phyloP scores from a whole-genome alignment of 2,797 vertebrate genomes.

The Pygocentrus nattereri region DNA sequence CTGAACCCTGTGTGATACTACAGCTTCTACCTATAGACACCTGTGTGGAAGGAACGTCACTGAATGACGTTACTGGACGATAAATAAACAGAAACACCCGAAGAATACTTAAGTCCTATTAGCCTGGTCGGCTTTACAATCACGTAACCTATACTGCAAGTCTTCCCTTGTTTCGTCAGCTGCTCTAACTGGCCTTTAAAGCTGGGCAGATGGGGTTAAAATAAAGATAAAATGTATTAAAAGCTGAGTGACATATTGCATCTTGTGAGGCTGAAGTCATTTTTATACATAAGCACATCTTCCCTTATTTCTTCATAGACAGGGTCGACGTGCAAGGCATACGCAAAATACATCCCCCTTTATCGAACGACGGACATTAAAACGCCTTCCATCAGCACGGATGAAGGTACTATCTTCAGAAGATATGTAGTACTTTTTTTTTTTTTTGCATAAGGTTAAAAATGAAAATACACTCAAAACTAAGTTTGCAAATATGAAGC shows the following conservation, averaged over 20 bases:
- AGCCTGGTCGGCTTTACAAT: conserved; percentile 50
- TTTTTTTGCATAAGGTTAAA: conserved; percentile 64
- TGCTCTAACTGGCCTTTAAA: background rate
- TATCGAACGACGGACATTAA: conserved; percentile 40
- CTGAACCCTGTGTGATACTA: conserved; percentile 59
- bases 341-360: conserved; percentile 59
- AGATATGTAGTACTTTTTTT: conserved; percentile 33
- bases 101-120: conserved; percentile 70
- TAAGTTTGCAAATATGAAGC: conserved; percentile 8
- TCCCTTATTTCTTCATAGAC: conserved; percentile 43
- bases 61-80: conserved; percentile 58
- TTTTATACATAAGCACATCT: conserved; percentile 7
- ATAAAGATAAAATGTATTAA: background rate
- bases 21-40: conserved; percentile 57
- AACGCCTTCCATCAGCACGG: conserved; percentile 45
- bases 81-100: conserved; percentile 63
- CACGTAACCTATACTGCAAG: conserved; percentile 46
- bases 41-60: conserved; percentile 59
- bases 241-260: conserved; percentile 48
- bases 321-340: conserved; percentile 53
- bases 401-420: conserved; percentile 5
- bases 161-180: conserved; percentile 37
- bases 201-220: background rate
- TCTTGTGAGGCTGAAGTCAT: conserved; percentile 41
- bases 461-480: conserved; percentile 49